Base-by-base conservation (phyloP, 2,797 vertebrate species). In the Coendou prehensilis region DNA sequence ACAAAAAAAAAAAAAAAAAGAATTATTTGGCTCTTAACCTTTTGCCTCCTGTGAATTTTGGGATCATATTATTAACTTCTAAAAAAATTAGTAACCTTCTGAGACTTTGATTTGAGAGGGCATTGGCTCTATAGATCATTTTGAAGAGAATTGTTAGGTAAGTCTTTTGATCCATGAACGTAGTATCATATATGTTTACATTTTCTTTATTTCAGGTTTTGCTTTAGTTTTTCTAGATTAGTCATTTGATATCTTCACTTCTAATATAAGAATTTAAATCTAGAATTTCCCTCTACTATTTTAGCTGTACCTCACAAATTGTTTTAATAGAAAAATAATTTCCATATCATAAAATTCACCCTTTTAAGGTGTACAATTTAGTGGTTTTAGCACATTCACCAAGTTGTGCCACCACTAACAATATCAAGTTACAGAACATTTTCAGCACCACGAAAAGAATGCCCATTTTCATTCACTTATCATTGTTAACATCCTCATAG, bases 31-130 rank as follows among this genome's bases (percentile, higher is more conserved):
- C 41, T 56, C 14, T 41, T 87, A 82, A 59, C 63, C 17, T 17
- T 87, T 91, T 75, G 23, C 50, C 63, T 87, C 20, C n/a, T 91
- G 20, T 50, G 75, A 76, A 88, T 41, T 87, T 92, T 82, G 87
- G 47, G 87, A 59, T 92, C 61, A 73, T 37, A n/a, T 91, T 57
- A 50, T 33, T 71, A 81, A 37, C 47, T 47, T 95, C n/a, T 54
- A 54, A 78, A 45, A 80, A 45, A 86, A 41, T 41, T 41, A 41
- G 2, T 41, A 18, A 45, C 57, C 23, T 64, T 15, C 26, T 75
- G 67, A 37, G 41, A 76, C 83, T 57, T 45, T 87, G n/a, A 76
- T 61, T 52, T 80, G 8, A 50, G 33, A 87, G 33, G 30, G 5
- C 30, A 23, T 87, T 91, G 63, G n/a, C 22, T 64, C 47, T 57